Conservation (phyloP, 2,113 vertebrate species). For the Oncorhynchus gorbuscha region DNA sequence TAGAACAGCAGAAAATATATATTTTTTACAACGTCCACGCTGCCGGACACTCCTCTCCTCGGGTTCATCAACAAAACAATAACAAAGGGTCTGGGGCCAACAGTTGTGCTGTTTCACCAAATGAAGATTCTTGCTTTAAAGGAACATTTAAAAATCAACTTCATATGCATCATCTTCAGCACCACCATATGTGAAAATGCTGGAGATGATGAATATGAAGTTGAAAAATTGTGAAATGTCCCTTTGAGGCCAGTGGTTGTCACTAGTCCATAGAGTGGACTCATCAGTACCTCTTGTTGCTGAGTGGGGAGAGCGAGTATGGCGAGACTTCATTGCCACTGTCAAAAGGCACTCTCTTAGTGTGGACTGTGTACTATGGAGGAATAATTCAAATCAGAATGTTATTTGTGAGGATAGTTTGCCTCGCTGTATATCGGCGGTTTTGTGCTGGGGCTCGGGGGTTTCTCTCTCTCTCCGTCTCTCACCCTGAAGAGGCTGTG, state of each 20-base stretch:
- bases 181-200: too few relatives aligned
- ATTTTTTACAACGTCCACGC: too few relatives aligned
- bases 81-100: too few relatives aligned
- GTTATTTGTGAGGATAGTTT: too few relatives aligned
- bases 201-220: too few relatives aligned
- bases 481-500: constrained; percentile 77
- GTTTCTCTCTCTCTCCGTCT: neutral
- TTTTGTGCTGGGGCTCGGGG: neutral
- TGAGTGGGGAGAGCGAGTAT: constrained; percentile 80
- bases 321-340: constrained; percentile 76
- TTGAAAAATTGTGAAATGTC: too few relatives aligned
- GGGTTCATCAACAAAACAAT: neutral
- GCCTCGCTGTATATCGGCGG: neutral
- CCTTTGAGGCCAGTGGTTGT: too few relatives aligned
- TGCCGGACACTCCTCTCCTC: too few relatives aligned
- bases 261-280: neutral
- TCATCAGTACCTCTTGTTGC: constrained; percentile 77
- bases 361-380: constrained; percentile 75
- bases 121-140: too few relatives aligned
- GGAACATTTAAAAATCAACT: too few relatives aligned
- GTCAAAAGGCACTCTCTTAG: constrained; percentile 78
- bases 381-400: neutral
- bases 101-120: too few relatives aligned
- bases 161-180: neutral
- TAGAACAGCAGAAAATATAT: too few relatives aligned